Evolutionary conservation across 1,140 invertebrate species (phyloP), one percentile per base, ranked within the genome.

Genomic region (Fragariocoptes setiger): DNA sequence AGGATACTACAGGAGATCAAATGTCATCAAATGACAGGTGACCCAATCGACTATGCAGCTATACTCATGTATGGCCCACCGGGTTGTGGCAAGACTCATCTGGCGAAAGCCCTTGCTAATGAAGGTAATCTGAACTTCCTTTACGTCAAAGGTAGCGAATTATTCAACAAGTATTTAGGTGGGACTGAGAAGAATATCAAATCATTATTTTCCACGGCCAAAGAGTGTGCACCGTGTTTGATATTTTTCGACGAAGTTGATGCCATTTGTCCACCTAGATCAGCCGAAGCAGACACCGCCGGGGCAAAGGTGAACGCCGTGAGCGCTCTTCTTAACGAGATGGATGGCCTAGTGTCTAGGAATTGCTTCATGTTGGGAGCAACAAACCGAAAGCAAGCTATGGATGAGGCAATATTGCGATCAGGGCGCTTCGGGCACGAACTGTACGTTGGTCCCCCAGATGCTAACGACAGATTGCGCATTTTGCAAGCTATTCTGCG

Each of bases 181-280:
- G 92, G 99, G 60, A 95, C 85, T 63, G 92, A 99, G 60, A 66
- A 78, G 51, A 83, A 83, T 3, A 82, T 99, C 0, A 62, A 92
- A 25, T 72, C 82, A 18, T 79, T 85, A 51, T 99, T 99, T 55
- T 70, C 79, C 52, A 65, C 86, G 46, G 92, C 88, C 0, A 59
- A 75, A 36, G 88, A 90, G 58, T 92, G 85, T 0, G 67, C 79
- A 0, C 92, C 92, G 0, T 99, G 90, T 60, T 82, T 99, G 13
- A 94, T 99, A 54, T 99, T 99, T 60, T 99, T 99, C 57, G 92
- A 99, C 56, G 92, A 99, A 60, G 69, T 99, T 46, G 92, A 99
- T 60, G 77, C 90, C 0, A 55, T 99, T 17, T 95, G 86, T 57
- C 85, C 86, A 0, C 74, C 74, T 51, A 63, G 88, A 53, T 73